These are phyloP conservation scores for Eurypyga helias DNA, from an alignment of 2,113 vertebrate species.

Conservation along the genomic window DNA sequence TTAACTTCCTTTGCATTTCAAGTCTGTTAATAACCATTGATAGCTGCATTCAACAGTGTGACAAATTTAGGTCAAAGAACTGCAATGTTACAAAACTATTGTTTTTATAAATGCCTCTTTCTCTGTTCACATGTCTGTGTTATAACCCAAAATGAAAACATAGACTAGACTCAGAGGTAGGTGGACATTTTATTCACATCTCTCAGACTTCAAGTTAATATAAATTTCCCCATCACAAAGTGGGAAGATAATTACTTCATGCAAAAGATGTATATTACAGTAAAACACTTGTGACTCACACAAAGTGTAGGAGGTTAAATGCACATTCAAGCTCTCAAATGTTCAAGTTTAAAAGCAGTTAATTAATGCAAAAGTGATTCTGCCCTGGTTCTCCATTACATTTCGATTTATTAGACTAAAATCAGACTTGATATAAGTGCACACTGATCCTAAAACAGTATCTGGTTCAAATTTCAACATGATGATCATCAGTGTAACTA, in stretches of 20 bases:
- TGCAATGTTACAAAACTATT: background rate
- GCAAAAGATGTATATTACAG: background rate
- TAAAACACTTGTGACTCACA: constrained; percentile 3
- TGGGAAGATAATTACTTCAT: constrained; percentile 19
- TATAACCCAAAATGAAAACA: background rate
- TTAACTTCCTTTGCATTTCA: background rate
- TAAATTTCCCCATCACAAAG: background rate
- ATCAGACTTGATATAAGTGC: background rate
- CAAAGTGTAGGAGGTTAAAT: background rate
- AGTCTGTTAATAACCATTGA: background rate
- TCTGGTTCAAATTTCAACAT: background rate
- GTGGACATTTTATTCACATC: background rate
- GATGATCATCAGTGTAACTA: background rate
- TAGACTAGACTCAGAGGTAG: background rate
- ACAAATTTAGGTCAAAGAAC: background rate
- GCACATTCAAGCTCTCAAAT: background rate
- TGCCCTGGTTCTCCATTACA: background rate
- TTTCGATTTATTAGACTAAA: background rate
- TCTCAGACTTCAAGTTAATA: background rate
- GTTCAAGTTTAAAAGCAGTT: background rate
- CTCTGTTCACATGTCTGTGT: background rate
- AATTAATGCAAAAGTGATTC: background rate
- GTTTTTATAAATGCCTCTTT: background rate
- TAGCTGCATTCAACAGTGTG: background rate
- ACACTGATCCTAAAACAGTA: background rate